Evolutionary conservation across 2,113 vertebrate genomes (phyloP).

Genomic region (Pelusios castaneus): DNA sequence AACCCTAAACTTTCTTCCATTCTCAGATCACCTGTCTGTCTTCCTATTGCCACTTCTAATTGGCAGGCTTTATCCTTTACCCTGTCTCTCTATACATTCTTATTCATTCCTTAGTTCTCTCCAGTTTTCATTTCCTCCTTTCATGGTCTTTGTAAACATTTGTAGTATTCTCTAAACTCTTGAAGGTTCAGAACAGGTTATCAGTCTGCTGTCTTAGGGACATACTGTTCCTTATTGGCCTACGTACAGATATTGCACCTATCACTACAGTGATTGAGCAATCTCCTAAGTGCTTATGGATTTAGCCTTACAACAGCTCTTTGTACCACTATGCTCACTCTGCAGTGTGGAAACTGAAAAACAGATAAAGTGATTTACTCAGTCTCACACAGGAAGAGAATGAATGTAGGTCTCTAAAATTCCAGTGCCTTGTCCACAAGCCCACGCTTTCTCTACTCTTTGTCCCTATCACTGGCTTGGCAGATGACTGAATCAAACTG

Average conservation of each 20-base stretch:
- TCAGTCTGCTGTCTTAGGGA: background rate
- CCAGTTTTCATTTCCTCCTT: background rate
- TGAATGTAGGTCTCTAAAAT: background rate
- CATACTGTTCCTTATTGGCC: background rate
- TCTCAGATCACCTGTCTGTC: background rate
- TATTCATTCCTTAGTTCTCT: background rate
- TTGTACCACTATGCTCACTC: too few relatives aligned
- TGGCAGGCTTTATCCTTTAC: background rate
- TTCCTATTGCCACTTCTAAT: background rate
- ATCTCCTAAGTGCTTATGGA: background rate
- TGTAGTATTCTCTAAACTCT: background rate
- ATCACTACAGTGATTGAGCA: background rate
- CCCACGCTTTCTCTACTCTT: background rate
- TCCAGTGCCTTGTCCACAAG: background rate
- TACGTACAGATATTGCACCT: background rate
- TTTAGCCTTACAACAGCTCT: background rate
- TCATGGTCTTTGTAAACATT: background rate
- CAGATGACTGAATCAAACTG: background rate
- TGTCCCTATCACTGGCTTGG: slow-evolving; percentile 10
- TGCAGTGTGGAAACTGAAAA: background rate
- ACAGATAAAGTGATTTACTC: background rate
- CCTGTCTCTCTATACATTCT: background rate
- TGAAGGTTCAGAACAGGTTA: background rate
- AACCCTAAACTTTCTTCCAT: background rate
- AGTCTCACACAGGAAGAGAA: background rate